Evolutionary conservation across 2,797 vertebrate species (phyloP).

Genomic region (Coluber constrictor): DNA sequence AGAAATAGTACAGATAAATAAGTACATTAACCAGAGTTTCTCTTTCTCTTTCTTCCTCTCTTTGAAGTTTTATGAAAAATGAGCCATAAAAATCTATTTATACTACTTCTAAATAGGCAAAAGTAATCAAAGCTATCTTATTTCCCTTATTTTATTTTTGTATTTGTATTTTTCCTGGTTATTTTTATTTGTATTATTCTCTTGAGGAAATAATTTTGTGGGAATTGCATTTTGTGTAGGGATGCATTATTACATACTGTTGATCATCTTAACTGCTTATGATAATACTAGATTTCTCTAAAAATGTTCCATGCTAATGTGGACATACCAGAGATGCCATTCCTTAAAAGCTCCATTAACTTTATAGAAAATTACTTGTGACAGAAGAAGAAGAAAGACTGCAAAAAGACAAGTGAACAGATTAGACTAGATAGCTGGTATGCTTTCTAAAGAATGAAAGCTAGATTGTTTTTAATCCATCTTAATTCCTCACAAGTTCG

Average conservation of each 20-base stretch:
- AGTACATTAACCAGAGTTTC: background rate
- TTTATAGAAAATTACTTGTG: slow-evolving; percentile 47
- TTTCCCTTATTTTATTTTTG: background rate
- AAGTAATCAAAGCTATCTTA: background rate
- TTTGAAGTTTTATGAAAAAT: background rate
- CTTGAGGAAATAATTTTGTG: slow-evolving; percentile 1
- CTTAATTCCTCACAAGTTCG: slow-evolving; percentile 45
- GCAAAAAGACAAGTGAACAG: slow-evolving; percentile 40
- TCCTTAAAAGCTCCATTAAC: slow-evolving; percentile 49
- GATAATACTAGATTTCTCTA: slow-evolving; percentile 38
- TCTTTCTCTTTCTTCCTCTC: background rate
- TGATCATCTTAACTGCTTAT: slow-evolving; percentile 52
- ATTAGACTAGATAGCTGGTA: slow-evolving; percentile 43
- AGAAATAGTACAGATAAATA: background rate
- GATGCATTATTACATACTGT: slow-evolving; percentile 30
- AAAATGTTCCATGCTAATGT: slow-evolving; percentile 29
- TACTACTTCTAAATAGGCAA: background rate
- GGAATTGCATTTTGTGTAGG: slow-evolving; percentile 40
- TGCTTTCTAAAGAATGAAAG: slow-evolving; percentile 45
- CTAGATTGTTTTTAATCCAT: slow-evolving; percentile 29
- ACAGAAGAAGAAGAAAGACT: slow-evolving; percentile 36
- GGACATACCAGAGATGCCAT: slow-evolving; percentile 63
- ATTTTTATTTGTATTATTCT: background rate
- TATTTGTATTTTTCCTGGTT: slow-evolving; percentile 9
- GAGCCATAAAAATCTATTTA: background rate